Evolutionary conservation across 1,140 invertebrate genomes (phyloP).

Genomic region (Neodiprion pinetum): DNA sequence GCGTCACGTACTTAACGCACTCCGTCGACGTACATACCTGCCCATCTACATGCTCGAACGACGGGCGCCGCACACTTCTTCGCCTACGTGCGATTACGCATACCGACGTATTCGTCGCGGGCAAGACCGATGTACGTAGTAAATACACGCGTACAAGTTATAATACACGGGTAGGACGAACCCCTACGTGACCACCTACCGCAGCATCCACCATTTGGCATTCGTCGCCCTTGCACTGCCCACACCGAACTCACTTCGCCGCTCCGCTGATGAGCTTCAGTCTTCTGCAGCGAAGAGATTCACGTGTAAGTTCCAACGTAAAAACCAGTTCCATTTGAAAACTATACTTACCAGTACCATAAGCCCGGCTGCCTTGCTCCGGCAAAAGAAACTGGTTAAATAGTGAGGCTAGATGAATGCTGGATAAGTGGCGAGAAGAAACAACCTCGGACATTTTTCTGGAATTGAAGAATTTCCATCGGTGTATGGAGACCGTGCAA

Average conservation of each 20-base stretch:
- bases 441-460: too few relatives aligned
- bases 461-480: too few relatives aligned
- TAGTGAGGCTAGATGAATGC: not conserved
- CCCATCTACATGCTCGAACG: too few relatives aligned
- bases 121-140: not conserved
- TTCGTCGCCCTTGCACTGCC: not conserved
- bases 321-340: not conserved
- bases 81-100: too few relatives aligned
- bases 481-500: too few relatives aligned
- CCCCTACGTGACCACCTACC: slow-evolving; percentile 2
- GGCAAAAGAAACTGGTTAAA: not conserved
- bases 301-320: not conserved
- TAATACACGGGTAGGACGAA: not conserved
- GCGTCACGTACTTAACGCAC: not conserved
- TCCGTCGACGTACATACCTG: not conserved
- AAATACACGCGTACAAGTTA: not conserved
- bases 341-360: not conserved
- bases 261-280: not conserved
- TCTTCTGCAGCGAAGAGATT: not conserved
- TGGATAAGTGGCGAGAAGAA: too few relatives aligned
- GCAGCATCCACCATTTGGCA: not conserved
- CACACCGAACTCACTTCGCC: not conserved
- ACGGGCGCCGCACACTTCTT: too few relatives aligned
- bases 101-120: too few relatives aligned
- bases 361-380: not conserved